Evolutionary conservation across 2,888 invertebrate genomes (phyloP).

Genomic region (Nomada hirtipes): DNA sequence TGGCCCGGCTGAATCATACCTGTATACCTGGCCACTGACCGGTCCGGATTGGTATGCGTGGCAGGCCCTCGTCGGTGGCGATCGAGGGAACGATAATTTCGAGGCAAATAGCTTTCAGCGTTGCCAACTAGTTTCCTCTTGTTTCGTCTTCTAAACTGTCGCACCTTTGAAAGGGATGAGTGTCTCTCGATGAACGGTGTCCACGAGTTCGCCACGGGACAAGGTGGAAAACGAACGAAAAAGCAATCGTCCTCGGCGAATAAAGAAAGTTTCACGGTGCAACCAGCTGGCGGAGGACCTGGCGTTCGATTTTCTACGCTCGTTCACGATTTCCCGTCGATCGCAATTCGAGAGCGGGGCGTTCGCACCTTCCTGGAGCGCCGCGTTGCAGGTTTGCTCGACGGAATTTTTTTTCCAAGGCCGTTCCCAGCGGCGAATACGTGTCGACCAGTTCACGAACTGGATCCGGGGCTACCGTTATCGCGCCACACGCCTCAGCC

Average conservation of each 20-base stretch:
- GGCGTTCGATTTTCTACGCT: too few species aligned
- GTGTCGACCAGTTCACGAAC: constrained; percentile 56
- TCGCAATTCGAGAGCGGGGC: background rate
- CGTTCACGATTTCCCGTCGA: background rate
- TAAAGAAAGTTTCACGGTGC: background rate
- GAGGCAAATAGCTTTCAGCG: background rate
- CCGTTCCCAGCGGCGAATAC: constrained; percentile 43
- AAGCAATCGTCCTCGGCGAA: background rate
- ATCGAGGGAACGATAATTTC: constrained; percentile 41
- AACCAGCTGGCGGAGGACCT: too few species aligned
- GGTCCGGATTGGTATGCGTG: constrained; percentile 15
- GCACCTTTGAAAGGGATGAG: too few species aligned
- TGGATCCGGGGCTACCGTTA: constrained; percentile 56
- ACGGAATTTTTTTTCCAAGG: constrained; percentile 49
- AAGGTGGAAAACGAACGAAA: background rate
- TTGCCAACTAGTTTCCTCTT: too few species aligned
- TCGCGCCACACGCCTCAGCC: constrained; percentile 27
- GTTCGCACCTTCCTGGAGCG: background rate
- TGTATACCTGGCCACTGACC: background rate
- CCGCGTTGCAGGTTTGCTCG: background rate
- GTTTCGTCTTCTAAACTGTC: too few species aligned
- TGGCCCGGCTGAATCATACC: constrained; percentile 24
- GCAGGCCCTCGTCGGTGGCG: background rate
- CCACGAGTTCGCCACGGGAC: too few species aligned
- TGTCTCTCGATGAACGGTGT: too few species aligned